Evolutionary conservation across 2,113 vertebrate species (phyloP).

Genomic region (Chloroceryle aenea): DNA sequence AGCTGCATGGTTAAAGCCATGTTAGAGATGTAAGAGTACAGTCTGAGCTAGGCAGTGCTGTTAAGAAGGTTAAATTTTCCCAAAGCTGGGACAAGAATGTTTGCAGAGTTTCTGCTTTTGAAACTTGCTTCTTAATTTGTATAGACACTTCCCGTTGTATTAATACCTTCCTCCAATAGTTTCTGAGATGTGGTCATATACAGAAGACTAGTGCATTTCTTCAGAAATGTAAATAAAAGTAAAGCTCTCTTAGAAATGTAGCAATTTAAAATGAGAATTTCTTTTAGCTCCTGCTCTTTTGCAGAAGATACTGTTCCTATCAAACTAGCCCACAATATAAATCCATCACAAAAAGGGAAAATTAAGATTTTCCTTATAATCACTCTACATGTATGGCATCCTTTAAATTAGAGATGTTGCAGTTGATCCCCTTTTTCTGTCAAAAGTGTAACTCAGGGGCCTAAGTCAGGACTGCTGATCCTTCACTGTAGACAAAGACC

Average conservation of each 20-base stretch:
- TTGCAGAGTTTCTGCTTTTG: background rate
- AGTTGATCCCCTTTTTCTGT: background rate
- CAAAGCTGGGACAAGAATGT: background rate
- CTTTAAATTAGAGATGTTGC: background rate
- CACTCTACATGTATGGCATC: fast-evolving
- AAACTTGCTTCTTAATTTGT: background rate
- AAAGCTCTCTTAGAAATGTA: background rate
- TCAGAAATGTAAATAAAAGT: background rate
- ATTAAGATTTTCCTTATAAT: background rate
- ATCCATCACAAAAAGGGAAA: background rate
- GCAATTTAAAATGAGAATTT: background rate
- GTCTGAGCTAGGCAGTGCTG: background rate
- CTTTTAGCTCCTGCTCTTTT: background rate
- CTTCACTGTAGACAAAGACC: background rate
- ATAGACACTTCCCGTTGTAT: background rate
- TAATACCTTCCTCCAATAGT: background rate
- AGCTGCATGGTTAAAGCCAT: background rate
- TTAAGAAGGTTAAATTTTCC: background rate
- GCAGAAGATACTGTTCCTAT: background rate
- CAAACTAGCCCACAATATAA: background rate
- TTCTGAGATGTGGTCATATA: background rate
- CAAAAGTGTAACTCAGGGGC: background rate
- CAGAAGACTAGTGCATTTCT: background rate
- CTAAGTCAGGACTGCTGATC: background rate
- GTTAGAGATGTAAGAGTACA: background rate